A percentile compares a stretch with the other conserved stretches of the same genome.
phyloP scores from a whole-genome alignment of 1,140 invertebrate species.

The Leguminivora glycinivorella region DNA sequence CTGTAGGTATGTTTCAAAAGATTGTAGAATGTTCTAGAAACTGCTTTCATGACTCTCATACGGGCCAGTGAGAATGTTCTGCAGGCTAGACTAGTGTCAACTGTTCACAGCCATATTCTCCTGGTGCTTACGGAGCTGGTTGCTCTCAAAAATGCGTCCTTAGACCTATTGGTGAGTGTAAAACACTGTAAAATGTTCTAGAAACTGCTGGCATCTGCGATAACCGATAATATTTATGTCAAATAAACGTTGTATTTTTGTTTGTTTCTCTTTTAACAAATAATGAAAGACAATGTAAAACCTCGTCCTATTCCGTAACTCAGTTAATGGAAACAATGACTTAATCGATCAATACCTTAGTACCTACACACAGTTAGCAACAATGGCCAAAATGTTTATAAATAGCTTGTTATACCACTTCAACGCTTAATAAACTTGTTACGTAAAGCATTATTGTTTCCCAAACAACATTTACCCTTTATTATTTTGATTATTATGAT shows the following conservation, averaged over 20 bases:
- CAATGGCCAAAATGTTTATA: background rate
- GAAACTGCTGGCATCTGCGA: background rate
- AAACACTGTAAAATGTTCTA: too few relatives aligned
- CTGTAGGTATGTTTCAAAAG: constrained; percentile 32
- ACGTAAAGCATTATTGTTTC: background rate
- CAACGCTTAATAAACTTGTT: background rate
- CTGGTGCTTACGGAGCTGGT: too few relatives aligned
- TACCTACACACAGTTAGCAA: background rate
- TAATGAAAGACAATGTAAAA: too few relatives aligned
- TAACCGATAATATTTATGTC: background rate
- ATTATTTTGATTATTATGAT: too few relatives aligned
- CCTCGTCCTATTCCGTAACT: too few relatives aligned
- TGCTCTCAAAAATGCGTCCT: too few relatives aligned
- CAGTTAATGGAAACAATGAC: background rate
- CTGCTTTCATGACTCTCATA: constrained; percentile 77
- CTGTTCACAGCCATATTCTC: too few relatives aligned
- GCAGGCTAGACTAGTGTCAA: constrained; percentile 78
- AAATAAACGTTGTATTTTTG: background rate
- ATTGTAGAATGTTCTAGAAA: too few relatives aligned
- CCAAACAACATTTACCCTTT: background rate
- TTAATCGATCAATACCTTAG: background rate
- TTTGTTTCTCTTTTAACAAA: too few relatives aligned
- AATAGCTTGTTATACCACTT: background rate
- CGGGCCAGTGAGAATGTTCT: constrained; percentile 90
- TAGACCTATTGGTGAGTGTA: constrained; percentile 31